A percentile compares a stretch with the other conserved stretches of the same genome.
These are phyloP conservation scores for Cercopithecus neglectus DNA, from an alignment of 2,797 vertebrate species.

Conservation along the genomic window DNA sequence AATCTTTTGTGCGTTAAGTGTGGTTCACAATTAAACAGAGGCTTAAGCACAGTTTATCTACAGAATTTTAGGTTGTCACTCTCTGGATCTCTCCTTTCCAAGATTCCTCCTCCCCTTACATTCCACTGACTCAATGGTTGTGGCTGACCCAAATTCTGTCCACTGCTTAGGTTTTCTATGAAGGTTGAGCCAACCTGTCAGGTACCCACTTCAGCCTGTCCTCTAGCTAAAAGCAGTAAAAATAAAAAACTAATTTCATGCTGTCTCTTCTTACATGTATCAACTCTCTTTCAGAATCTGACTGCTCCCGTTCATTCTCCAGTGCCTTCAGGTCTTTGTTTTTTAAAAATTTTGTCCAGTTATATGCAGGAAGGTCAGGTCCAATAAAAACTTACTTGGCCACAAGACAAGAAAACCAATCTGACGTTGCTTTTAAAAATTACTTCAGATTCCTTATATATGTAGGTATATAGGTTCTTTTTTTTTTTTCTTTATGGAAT, in stretches of 20 bases:
- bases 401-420: not conserved
- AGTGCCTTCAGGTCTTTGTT: not conserved
- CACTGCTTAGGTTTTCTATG: not conserved
- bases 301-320: not conserved
- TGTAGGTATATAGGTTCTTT: not conserved
- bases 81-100: not conserved
- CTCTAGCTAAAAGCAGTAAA: slow-evolving; percentile 6
- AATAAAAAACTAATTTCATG: not conserved
- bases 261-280: not conserved
- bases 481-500: not conserved
- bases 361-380: not conserved
- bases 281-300: not conserved
- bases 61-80: not conserved
- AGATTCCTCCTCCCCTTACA: not conserved
- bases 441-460: not conserved
- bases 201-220: not conserved
- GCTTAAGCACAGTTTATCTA: not conserved
- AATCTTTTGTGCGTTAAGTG: not conserved
- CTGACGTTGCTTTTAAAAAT: not conserved
- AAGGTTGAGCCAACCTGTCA: not conserved
- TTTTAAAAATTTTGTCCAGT: not conserved
- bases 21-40: not conserved
- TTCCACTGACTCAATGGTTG: not conserved
- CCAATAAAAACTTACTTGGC: not conserved
- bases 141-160: not conserved